A percentile compares a stretch with the other conserved stretches of the same genome.
phyloP scores from a whole-genome alignment of 1,140 invertebrate species.

The Prorops nasuta region DNA sequence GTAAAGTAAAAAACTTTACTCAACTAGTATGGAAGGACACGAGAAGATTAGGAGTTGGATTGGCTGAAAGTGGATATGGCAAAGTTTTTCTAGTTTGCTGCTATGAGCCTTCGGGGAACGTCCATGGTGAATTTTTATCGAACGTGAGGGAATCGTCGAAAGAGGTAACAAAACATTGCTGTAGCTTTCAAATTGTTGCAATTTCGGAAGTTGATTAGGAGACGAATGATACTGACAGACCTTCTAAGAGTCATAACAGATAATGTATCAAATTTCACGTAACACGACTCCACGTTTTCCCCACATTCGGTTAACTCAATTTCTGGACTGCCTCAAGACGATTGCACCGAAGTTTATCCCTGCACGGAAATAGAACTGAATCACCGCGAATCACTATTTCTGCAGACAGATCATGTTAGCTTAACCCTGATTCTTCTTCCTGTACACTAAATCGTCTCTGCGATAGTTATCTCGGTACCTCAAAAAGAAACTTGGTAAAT shows the following conservation, averaged over 20 bases:
- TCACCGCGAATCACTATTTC: conserved; percentile 7
- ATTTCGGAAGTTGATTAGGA: too few relatives aligned
- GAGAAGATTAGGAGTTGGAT: conserved; percentile 64
- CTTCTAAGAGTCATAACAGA: too few relatives aligned
- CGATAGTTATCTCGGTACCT: too few relatives aligned
- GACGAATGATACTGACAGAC: too few relatives aligned
- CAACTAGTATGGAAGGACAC: conserved; percentile 66
- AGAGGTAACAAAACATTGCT: conserved; percentile 12
- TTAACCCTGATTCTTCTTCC: not conserved
- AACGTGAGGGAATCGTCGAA: conserved; percentile 55
- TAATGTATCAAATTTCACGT: too few relatives aligned
- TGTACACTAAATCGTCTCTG: too few relatives aligned
- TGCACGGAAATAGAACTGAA: conserved; percentile 22
- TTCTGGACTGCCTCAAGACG: conserved; percentile 20
- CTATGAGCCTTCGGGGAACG: conserved; percentile 71
- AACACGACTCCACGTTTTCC: too few relatives aligned
- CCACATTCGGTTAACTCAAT: too few relatives aligned
- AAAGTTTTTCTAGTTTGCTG: conserved; percentile 66
- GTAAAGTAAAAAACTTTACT: conserved; percentile 58
- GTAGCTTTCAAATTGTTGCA: too few relatives aligned
- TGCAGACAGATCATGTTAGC: conserved; percentile 3
- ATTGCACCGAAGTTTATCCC: conserved; percentile 16
- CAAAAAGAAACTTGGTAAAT: too few relatives aligned
- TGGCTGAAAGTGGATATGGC: conserved; percentile 53
- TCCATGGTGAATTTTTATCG: conserved; percentile 59